Conservation (phyloP, 2,113 vertebrate species). For the Catagonus wagneri region DNA sequence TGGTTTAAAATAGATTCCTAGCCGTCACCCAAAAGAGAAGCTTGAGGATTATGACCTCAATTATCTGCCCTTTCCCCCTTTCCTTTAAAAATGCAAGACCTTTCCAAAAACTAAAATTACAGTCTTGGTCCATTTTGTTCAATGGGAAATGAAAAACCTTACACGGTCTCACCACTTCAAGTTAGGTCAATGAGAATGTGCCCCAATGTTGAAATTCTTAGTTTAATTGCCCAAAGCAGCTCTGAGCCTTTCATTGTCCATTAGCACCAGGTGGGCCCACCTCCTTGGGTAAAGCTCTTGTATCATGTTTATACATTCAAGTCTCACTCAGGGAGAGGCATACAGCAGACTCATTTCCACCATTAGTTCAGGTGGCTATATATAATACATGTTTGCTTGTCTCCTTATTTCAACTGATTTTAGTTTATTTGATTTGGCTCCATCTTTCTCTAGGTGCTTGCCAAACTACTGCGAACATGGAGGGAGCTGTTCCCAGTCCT, state of each 20-base stretch:
- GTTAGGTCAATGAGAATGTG: neutral
- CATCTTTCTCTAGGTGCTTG: constrained; percentile 91
- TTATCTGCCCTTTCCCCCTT: neutral
- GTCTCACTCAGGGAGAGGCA: neutral
- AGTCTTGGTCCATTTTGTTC: neutral
- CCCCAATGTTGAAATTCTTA: neutral
- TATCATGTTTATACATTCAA: neutral
- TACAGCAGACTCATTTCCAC: neutral
- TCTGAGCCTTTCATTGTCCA: neutral
- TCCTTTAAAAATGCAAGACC: neutral
- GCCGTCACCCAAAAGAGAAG: neutral
- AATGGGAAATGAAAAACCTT: neutral
- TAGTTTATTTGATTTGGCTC: neutral
- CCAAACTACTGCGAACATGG: constrained; percentile 97
- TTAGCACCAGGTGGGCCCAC: fast-evolving
- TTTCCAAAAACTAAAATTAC: neutral
- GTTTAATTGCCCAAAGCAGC: neutral
- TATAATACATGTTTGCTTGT: neutral
- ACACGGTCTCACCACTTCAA: neutral
- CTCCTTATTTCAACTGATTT: neutral
- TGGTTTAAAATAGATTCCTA: constrained; percentile 24
- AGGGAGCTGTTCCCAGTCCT: constrained; percentile 95
- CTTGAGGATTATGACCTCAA: neutral
- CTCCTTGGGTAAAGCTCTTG: fast-evolving
- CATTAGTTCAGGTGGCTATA: neutral